Base-by-base conservation (phyloP, 2,797 vertebrate genomes). In the Moxostoma hubbsi region DNA sequence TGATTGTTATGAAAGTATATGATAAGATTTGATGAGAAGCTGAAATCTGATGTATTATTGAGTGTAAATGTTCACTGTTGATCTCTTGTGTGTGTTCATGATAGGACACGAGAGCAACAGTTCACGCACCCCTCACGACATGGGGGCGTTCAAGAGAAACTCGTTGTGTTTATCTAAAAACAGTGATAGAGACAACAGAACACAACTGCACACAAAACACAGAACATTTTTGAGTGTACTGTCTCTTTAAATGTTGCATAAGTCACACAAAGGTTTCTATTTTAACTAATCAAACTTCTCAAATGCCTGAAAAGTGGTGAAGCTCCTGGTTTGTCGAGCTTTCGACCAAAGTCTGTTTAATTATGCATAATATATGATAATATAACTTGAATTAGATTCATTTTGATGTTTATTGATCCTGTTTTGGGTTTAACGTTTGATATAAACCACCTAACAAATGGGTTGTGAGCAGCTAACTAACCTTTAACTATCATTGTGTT, bases 391-490 rank as follows among this genome's bases (percentile, higher is more conserved):
- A 63, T 59, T 24, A 62, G 24, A 12, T 4, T 8, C 6, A 11
- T 15, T 18, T 18, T 65, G 58, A 45, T 7, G 11, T 5, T n/a
- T 11, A 18, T 88, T 86, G 87, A 89, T 87, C 84, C 89, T 10
- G 85, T 80, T 88, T 88, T 86, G 84, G 77, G 87, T 92, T 88
- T 78, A 86, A 86, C 82, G 76, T 87, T 83, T 62, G 61, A 80
- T 89, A 81, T 82, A 89, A 74, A 82, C 82, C 24, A 24, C 24
- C 24, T 24, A 24, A 24, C 24, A 24, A 24, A 24, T 24, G 76
- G 57, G 62, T 77, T 75, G 82, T 91, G 92, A 92, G 93, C 92
- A 93, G 93, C 92, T 93, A 91, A 89, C 90, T 90, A 90, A 89
- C 86, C 79, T 90, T 89, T 91, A 90, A 82, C 89, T 87, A 79